Evolutionary conservation across 2,888 invertebrate species (phyloP), one percentile per base, ranked within the genome.

Genomic region (Andrena haemorrhoa): DNA sequence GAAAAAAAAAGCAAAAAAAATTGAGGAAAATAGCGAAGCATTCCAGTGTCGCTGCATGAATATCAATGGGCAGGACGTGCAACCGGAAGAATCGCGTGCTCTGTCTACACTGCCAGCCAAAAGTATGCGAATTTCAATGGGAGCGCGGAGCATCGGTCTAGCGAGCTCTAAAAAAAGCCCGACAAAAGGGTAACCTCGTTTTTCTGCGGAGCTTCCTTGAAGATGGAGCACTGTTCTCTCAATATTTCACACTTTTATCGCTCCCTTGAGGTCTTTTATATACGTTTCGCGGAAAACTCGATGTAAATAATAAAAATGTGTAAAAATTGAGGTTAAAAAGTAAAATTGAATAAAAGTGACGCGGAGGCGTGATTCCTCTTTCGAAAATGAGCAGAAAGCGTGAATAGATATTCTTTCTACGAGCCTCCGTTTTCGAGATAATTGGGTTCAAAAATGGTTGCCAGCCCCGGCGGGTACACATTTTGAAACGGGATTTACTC

Each of bases 51-150:
- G 53, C 47, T 16, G 71, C 35, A 75, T 35, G 72, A 79, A 80
- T 80, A 80, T 58, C 72, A 79, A 73, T 49, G 56, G 31, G 23
- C 33, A 35, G 49, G 49, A 58, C 64, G 23, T 49, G 29, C 61
- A 56, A 49, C 47, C 49, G 58, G 47, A 70, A 66, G 64, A 60
- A 78, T 74, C 58, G 56, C 68, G 71, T 75, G 64, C 20, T 56
- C 2, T 56, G 35, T 60, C 58, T 58, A 70, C 64, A 51, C 49
- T 51, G 4, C 31, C 51, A 26, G n/a, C 8, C 20, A 33, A 72
- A 75, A 53, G 63, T 73, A 63, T 8, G 33, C n/a, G 60, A 31
- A n/a, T 31, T n/a, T 31, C 31, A n/a, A n/a, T n/a, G 29, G 8
- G n/a, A 8, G 3, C 16, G 20, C 31, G 7, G 4, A 56, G 26